Evolutionary conservation across 2,888 invertebrate genomes (phyloP).

Genomic region (Eristalinus aeneus): DNA sequence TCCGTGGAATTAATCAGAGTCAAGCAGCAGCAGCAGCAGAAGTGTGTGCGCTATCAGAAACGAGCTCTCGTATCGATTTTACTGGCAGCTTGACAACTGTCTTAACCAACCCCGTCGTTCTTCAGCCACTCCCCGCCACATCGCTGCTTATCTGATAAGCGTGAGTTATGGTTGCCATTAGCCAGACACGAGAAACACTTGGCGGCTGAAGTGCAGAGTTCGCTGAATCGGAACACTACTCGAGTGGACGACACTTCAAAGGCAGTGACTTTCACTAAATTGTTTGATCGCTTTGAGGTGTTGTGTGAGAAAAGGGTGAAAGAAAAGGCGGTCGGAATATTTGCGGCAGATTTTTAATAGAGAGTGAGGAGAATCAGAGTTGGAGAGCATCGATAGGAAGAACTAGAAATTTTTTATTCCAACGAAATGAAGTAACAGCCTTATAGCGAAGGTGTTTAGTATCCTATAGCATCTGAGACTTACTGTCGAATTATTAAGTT

Average conservation of each 20-base stretch:
- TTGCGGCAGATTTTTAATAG: no score
- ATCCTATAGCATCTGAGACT: no score
- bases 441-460: no score
- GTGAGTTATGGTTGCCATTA: background rate
- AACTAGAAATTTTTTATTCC: no score
- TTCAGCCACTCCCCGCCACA: background rate
- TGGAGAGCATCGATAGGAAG: no score
- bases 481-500: no score
- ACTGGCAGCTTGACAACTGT: background rate
- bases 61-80: background rate
- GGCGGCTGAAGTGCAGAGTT: background rate
- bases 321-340: no score
- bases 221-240: background rate
- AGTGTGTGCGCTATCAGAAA: background rate
- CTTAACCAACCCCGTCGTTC: background rate
- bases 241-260: background rate
- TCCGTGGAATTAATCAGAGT: constrained; percentile 13
- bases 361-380: no score
- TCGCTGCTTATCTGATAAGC: background rate
- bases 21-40: background rate
- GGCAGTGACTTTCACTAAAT: background rate
- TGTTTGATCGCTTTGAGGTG: background rate
- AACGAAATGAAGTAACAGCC: no score
- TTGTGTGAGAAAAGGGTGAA: no score
- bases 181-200: background rate